These are phyloP conservation scores for Numida meleagris DNA, from an alignment of 2,113 vertebrate genomes.

Conservation along the genomic window DNA sequence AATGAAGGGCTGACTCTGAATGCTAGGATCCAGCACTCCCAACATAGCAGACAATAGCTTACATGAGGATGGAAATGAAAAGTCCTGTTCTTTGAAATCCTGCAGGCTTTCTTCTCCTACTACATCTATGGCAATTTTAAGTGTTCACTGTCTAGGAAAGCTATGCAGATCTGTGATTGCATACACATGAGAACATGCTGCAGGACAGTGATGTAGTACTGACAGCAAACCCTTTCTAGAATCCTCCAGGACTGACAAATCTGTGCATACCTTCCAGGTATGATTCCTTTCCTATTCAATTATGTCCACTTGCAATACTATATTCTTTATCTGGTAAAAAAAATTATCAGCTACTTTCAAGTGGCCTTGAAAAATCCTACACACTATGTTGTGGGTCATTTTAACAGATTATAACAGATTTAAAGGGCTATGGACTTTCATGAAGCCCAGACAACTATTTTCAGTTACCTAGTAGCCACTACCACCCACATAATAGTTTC, in stretches of 20 bases:
- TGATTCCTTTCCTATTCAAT: neutral
- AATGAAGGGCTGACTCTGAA: neutral
- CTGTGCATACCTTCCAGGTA: fast-evolving
- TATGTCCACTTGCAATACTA: neutral
- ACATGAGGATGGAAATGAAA: neutral
- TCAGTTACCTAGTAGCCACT: neutral
- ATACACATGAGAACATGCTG: neutral
- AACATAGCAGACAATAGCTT: neutral
- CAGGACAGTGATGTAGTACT: neutral
- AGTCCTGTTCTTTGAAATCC: neutral
- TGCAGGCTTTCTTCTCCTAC: neutral
- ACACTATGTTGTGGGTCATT: neutral
- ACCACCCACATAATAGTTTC: neutral
- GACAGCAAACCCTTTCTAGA: neutral
- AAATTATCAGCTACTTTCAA: neutral
- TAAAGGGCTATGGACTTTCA: neutral
- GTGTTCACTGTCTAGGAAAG: neutral
- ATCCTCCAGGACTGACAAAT: neutral
- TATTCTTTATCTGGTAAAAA: neutral
- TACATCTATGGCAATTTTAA: neutral
- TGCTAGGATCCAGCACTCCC: neutral
- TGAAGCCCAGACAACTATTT: neutral
- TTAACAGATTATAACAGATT: neutral
- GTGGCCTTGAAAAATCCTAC: neutral
- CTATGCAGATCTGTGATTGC: neutral